Base-by-base conservation (phyloP, 2,888 invertebrate species). In the Rhamphomyia laevipes region DNA sequence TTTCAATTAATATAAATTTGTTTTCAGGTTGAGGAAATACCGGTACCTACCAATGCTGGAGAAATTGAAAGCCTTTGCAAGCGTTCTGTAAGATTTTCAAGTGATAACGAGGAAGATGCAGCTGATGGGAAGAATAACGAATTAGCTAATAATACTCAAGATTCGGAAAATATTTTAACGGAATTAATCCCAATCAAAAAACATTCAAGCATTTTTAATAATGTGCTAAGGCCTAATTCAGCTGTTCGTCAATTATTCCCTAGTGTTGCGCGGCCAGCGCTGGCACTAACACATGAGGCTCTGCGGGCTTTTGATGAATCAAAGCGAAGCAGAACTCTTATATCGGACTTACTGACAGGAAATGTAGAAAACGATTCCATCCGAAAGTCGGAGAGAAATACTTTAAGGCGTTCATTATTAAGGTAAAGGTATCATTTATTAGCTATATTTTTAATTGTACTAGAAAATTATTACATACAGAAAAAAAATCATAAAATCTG, bases 181-280 rank as follows among this genome's bases (percentile, higher is more conserved):
- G 69, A 69, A 52, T 60, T 67, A 18, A 68, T 70, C 51, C 67
- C 69, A 30, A 64, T 70, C 47, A 69, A 68, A 52, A 69, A 69
- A 53, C 70, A 70, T 52, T 70, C 70, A 9, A 69, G 67, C 16
- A 58, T 70, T 6, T 70, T 70, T 53, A 68, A 68, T 51, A 70
- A 70, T 52, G 67, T 69, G 12, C 53, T 69, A 49, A 62, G 70
- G 46, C 70, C 86, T 7, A 88, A 87, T 66, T 89, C 89, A 0
- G 90, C 90, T 4, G 86, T 89, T 9, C 77, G 88, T 49, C 89
- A 90, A 63, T 71, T 90, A 46, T 90, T 90, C 65, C 88, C 87
- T 18, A 80, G 79, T 59, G 76, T 78, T 30, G 77, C 80, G 3
- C 85, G 82, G 37, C 76, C 77, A 7, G 60, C 66, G 10, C 65